Conservation (phyloP, 2,113 vertebrate genomes). For the Syngnathus scovelli region DNA sequence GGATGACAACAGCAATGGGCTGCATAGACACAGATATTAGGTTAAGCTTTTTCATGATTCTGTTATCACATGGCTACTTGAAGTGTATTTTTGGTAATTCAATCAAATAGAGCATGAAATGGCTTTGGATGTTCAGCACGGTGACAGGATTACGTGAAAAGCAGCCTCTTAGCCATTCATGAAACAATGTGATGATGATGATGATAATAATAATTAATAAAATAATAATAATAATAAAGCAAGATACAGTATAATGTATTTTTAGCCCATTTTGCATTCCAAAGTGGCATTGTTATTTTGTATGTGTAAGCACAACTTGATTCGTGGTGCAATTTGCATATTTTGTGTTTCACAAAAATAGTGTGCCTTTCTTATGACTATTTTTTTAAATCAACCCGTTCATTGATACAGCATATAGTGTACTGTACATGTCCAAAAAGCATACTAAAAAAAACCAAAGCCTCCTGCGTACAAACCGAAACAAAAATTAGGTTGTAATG, state of each 20-base stretch:
- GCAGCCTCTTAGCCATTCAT: slow-evolving; percentile 28
- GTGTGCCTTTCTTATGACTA: too few relatives aligned
- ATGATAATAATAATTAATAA: slow-evolving; percentile 1
- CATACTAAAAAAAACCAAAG: too few relatives aligned
- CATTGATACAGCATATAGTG: too few relatives aligned
- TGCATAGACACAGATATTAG: slow-evolving; percentile 50
- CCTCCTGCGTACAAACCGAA: background rate
- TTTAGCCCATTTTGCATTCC: slow-evolving; percentile 13
- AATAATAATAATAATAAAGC: background rate
- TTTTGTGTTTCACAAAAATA: too few relatives aligned
- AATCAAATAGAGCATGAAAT: slow-evolving; percentile 47
- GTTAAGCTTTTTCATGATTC: slow-evolving; percentile 50
- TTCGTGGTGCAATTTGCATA: too few relatives aligned
- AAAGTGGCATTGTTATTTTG: background rate
- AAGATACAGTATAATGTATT: background rate
- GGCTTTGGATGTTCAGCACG: slow-evolving; percentile 39
- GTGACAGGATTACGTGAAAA: slow-evolving; percentile 38
- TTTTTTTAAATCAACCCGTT: too few relatives aligned
- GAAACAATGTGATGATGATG: slow-evolving; percentile 25
- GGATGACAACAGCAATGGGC: slow-evolving; percentile 41
- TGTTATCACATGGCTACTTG: slow-evolving; percentile 43
- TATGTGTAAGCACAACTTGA: too few relatives aligned
- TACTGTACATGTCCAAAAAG: too few relatives aligned
- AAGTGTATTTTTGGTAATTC: slow-evolving; percentile 46
- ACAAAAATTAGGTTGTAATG: background rate